Conservation (phyloP, 2,888 invertebrate genomes). For the Eupelmus urozonus region DNA sequence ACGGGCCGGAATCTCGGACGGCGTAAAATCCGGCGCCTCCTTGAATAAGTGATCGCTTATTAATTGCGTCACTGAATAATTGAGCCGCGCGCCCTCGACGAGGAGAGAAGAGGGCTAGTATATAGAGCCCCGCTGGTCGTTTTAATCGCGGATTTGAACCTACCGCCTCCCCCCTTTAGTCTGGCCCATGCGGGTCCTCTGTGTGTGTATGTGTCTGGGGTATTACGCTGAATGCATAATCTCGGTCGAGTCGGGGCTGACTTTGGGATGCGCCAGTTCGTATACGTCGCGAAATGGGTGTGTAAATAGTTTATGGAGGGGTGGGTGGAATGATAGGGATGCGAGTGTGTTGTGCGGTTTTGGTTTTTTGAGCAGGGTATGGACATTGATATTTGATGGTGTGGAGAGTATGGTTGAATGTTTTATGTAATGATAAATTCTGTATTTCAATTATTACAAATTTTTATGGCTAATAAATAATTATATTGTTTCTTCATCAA, state of each 20-base stretch:
- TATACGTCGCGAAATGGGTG: background rate
- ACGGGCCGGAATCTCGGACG: too few relatives aligned
- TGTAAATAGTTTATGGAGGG: background rate
- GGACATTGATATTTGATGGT: too few relatives aligned
- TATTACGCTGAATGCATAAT: conserved; percentile 10
- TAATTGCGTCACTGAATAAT: conserved; percentile 57
- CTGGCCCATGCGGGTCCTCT: too few relatives aligned
- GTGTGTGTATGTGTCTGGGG: too few relatives aligned
- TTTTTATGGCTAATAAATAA: too few relatives aligned
- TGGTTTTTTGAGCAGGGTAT: background rate
- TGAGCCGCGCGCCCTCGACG: background rate
- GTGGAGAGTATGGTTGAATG: too few relatives aligned
- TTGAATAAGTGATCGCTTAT: conserved; percentile 58
- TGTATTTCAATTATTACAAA: too few relatives aligned
- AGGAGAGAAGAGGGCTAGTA: too few relatives aligned
- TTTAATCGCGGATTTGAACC: conserved; percentile 36
- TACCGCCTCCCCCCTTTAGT: background rate
- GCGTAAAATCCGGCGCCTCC: background rate
- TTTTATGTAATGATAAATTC: too few relatives aligned
- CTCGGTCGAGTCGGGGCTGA: conserved; percentile 6
- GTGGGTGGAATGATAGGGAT: too few relatives aligned
- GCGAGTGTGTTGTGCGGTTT: too few relatives aligned
- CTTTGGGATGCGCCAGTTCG: background rate
- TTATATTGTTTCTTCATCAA: too few relatives aligned
- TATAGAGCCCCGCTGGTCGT: background rate